Percentiles rank a stretch among this genome's conserved stretches.
Conservation (phyloP, 2,113 vertebrate genomes). For the Mugil cephalus region DNA sequence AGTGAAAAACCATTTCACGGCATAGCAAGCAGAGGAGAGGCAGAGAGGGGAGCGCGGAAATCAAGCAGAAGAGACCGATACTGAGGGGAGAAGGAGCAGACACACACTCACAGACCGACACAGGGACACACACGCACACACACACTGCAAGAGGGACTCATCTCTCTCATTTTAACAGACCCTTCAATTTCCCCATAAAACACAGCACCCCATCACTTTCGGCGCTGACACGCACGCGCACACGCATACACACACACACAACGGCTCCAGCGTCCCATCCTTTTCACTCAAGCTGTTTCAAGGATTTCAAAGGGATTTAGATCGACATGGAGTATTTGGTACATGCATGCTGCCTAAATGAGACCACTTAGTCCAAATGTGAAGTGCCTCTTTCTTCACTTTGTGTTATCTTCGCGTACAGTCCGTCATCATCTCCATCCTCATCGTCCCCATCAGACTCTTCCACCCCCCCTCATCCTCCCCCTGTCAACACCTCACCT, state of each 20-base stretch:
- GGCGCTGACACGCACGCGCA: constrained; percentile 27
- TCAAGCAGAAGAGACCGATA: constrained; percentile 81
- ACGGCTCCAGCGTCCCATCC: not conserved
- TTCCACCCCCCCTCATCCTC: not conserved
- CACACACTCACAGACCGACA: constrained; percentile 13
- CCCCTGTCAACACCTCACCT: constrained; percentile 39
- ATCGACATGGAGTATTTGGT: constrained; percentile 47
- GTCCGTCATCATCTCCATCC: constrained; percentile 8
- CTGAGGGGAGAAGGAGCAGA: constrained; percentile 32
- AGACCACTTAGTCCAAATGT: constrained; percentile 47
- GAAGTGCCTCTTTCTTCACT: constrained; percentile 25
- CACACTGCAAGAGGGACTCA: constrained; percentile 50
- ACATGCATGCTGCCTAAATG: constrained; percentile 32
- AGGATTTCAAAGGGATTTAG: constrained; percentile 60
- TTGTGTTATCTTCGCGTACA: constrained; percentile 16
- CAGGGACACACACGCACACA: constrained; percentile 8
- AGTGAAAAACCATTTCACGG: constrained; percentile 86
- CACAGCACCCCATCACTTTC: constrained; percentile 53
- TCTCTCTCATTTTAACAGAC: constrained; percentile 68
- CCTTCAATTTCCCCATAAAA: constrained; percentile 76
- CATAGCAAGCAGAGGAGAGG: constrained; percentile 80
- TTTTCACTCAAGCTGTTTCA: constrained; percentile 44
- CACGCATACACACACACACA: constrained; percentile 18
- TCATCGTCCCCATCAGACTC: not conserved
- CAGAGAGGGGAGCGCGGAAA: constrained; percentile 72